A percentile compares a stretch with the other conserved stretches of the same genome.
These are phyloP conservation scores for Etia nguti DNA, from an alignment of 2,113 vertebrate species.

Conservation along the genomic window DNA sequence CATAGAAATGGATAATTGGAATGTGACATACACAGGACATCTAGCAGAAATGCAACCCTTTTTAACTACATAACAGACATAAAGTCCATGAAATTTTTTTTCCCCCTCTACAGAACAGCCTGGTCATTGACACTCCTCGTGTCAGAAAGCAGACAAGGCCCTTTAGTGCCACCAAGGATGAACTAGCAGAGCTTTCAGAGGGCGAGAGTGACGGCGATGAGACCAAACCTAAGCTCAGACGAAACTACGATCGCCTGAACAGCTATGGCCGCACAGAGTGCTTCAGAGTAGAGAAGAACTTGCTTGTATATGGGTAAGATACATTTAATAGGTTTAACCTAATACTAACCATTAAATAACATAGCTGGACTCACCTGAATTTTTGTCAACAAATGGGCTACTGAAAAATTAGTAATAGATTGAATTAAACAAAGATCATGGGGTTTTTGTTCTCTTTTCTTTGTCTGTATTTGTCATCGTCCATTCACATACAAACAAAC, in stretches of 20 bases:
- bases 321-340: not conserved
- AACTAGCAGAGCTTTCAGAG: constrained; percentile 92
- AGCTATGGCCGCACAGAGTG: constrained; percentile 96
- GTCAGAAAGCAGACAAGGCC: constrained; percentile 95
- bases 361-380: not conserved
- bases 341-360: not conserved
- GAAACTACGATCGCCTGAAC: constrained; percentile 86
- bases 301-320: constrained; percentile 92
- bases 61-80: not conserved
- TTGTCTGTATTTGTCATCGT: too few relatives aligned
- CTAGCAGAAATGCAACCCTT: not conserved
- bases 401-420: not conserved
- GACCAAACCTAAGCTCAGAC: constrained; percentile 85
- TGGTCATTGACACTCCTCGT: constrained; percentile 97
- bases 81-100: not conserved
- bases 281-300: constrained; percentile 96
- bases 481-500: not conserved
- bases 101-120: constrained; percentile 82
- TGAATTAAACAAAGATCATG: not conserved
- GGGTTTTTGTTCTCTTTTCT: not conserved
- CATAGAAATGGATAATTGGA: not conserved
- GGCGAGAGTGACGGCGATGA: constrained; percentile 91
- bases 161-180: constrained; percentile 95
- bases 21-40: not conserved
- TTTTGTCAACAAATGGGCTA: not conserved